Conservation (phyloP, 2,888 invertebrate species). For the Acheta domesticus region DNA sequence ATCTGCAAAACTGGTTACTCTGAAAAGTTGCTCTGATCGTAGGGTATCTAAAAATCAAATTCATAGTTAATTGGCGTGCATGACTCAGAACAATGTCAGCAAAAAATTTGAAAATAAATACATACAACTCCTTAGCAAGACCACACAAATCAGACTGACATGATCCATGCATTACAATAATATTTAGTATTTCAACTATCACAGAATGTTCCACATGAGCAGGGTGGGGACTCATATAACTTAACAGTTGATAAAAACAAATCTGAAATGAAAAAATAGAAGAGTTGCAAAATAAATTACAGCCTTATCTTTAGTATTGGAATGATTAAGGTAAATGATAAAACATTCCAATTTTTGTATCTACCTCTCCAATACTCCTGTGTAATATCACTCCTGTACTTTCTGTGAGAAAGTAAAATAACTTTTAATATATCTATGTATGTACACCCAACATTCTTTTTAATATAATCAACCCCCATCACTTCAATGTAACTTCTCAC, state of each 20-base stretch:
- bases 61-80: no score
- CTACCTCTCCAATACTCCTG: neutral
- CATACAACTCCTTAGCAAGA: no score
- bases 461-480: neutral
- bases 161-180: neutral
- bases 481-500: neutral
- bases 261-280: neutral
- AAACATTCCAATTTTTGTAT: neutral
- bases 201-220: neutral
- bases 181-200: neutral
- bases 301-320: neutral
- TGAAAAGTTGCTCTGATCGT: neutral
- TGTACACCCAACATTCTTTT: neutral
- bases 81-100: no score
- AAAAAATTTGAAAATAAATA: no score
- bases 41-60: no score
- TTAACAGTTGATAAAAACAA: neutral
- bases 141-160: neutral
- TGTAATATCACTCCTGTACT: neutral
- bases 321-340: neutral
- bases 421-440: neutral
- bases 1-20: constrained; percentile 4
- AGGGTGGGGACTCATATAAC: neutral
- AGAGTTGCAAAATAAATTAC: neutral
- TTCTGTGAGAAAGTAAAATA: neutral